phyloP scores from a whole-genome alignment of 2,888 invertebrate genomes.

The Heliconius sara region DNA sequence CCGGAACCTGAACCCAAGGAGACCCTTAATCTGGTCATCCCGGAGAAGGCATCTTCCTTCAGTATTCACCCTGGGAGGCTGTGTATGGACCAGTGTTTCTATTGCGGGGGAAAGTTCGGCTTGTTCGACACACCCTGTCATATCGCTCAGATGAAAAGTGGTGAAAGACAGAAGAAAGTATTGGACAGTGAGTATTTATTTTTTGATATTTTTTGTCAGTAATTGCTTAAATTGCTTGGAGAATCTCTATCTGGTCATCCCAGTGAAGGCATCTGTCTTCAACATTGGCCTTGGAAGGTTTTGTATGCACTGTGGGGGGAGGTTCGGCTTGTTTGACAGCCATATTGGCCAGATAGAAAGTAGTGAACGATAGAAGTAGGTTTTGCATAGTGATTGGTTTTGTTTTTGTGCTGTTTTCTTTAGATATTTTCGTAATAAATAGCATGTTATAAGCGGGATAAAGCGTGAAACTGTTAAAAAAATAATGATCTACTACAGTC shows the following conservation, averaged over 20 bases:
- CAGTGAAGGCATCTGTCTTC: neutral
- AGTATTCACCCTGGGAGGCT: constrained; percentile 92
- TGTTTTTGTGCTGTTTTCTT: no score
- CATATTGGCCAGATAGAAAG: no score
- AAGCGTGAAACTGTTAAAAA: no score
- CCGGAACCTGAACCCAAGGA: constrained; percentile 77
- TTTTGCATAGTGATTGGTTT: no score
- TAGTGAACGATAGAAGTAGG: no score
- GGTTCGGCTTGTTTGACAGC: no score
- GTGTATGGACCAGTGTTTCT: constrained; percentile 93
- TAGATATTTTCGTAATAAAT: no score
- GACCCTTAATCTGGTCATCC: constrained; percentile 89
- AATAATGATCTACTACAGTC: no score
- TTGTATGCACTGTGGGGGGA: neutral
- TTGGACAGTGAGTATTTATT: constrained; percentile 86
- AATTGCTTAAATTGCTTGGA: neutral
- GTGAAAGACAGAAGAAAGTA: constrained; percentile 91
- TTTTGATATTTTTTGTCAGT: neutral
- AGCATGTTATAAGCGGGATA: no score
- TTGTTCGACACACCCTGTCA: constrained; percentile 94
- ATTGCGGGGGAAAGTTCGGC: constrained; percentile 94
- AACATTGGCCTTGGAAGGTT: neutral
- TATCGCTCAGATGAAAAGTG: constrained; percentile 92
- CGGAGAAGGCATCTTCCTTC: constrained; percentile 94
- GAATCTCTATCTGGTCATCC: neutral